Evolutionary conservation across 2,888 invertebrate genomes (phyloP).

Genomic region (Chouioia cunea): DNA sequence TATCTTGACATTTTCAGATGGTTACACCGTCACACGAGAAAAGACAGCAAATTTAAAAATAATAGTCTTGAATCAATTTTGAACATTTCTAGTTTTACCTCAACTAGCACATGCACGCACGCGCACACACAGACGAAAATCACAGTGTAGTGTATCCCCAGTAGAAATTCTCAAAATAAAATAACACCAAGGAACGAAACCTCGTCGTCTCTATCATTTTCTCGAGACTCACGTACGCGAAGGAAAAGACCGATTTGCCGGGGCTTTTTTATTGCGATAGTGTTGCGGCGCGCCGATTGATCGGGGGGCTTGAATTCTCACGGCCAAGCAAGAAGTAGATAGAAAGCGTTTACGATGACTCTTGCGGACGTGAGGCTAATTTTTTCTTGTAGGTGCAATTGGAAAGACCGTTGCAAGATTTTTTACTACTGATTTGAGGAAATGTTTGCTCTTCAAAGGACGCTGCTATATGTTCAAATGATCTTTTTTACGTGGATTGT

Average conservation of each 20-base stretch:
- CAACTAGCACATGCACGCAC: too few relatives aligned
- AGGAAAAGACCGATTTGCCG: slow-evolving; percentile 41
- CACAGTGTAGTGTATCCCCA: too few relatives aligned
- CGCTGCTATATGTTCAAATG: too few relatives aligned
- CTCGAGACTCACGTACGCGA: slow-evolving; percentile 22
- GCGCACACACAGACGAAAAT: too few relatives aligned
- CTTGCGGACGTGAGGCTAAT: slow-evolving; percentile 39
- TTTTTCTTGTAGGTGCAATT: slow-evolving; percentile 26
- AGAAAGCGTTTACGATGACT: slow-evolving; percentile 31
- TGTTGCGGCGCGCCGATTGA: slow-evolving; percentile 32
- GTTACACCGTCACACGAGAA: too few relatives aligned
- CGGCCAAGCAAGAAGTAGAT: slow-evolving; percentile 2
- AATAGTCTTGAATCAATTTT: too few relatives aligned
- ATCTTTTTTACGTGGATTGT: neutral
- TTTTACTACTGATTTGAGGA: neutral
- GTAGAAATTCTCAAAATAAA: too few relatives aligned
- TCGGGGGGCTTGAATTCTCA: slow-evolving; percentile 20
- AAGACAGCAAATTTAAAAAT: too few relatives aligned
- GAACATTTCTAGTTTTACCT: too few relatives aligned
- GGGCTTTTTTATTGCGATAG: slow-evolving; percentile 30
- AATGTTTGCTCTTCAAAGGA: slow-evolving; percentile 15
- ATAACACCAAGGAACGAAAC: too few relatives aligned
- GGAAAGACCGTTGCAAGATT: slow-evolving; percentile 17
- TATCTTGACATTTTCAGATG: too few relatives aligned
- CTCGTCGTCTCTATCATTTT: too few relatives aligned